A percentile compares a stretch with the other conserved stretches of the same genome.
Conservation (phyloP, 23 tunicate species). For the Diplosoma virens region DNA sequence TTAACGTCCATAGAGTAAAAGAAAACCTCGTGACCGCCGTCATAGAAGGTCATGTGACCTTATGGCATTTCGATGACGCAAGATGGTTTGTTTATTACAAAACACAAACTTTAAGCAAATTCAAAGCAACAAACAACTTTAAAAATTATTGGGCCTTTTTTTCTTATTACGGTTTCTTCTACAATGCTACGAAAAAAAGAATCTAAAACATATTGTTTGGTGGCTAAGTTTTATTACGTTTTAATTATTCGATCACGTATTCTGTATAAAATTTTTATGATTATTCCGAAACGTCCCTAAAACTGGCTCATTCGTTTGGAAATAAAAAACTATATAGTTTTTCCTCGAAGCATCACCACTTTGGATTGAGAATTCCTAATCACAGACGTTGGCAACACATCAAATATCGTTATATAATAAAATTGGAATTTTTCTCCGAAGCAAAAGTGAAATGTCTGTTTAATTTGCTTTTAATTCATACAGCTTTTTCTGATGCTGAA, state of each 20-base stretch:
- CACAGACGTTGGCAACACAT: constrained; percentile 61
- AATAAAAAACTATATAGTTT: constrained; percentile 51
- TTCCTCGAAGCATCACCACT: constrained; percentile 37
- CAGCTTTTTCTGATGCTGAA: too few species aligned
- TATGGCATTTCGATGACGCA: constrained; percentile 43
- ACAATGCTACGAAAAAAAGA: too few species aligned
- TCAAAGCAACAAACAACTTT: too few species aligned
- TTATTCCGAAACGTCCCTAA: not conserved
- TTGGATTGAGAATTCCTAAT: constrained; percentile 3
- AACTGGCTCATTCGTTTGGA: constrained; percentile 36
- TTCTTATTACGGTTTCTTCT: too few species aligned
- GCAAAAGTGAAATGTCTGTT: too few species aligned
- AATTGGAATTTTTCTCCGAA: constrained; percentile 31
- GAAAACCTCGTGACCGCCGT: constrained; percentile 7
- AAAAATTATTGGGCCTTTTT: too few species aligned
- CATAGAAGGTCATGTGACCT: constrained; percentile 44
- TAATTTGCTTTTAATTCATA: too few species aligned
- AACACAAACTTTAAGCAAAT: too few species aligned
- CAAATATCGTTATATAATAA: constrained; percentile 27
- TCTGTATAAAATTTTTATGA: not conserved
- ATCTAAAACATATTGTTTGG: too few species aligned
- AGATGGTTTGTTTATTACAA: too few species aligned
- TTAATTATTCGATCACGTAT: too few species aligned
- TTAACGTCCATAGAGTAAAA: constrained; percentile 28
- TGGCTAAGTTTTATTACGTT: too few species aligned